Evolutionary conservation across 2,888 invertebrate species (phyloP).

Genomic region (Diaphora mendica): DNA sequence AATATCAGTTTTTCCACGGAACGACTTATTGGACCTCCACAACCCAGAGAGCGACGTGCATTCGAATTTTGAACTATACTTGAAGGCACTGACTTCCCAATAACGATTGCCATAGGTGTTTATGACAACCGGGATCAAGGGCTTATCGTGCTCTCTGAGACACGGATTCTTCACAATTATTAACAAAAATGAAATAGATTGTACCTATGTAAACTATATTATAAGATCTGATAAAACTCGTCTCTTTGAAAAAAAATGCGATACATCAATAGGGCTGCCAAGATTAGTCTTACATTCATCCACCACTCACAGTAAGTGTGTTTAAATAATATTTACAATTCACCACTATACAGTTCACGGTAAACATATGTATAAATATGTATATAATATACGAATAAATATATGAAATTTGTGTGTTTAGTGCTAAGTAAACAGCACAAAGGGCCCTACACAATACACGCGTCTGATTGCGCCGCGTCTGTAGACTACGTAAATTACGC

Average conservation of each 20-base stretch:
- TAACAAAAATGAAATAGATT: background rate
- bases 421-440: constrained; percentile 34
- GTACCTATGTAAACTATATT: background rate
- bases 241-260: background rate
- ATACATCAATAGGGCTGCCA: background rate
- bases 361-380: background rate
- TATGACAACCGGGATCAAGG: too few relatives aligned
- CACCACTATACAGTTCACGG: background rate
- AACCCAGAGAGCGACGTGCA: too few relatives aligned
- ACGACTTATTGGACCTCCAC: too few relatives aligned
- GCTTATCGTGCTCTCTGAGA: too few relatives aligned
- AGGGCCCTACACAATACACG: constrained; percentile 61
- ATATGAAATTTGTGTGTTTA: constrained; percentile 22
- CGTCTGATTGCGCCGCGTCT: constrained; percentile 79
- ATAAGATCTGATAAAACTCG: too few relatives aligned
- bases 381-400: background rate
- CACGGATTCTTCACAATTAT: background rate
- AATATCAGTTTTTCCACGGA: too few relatives aligned
- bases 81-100: too few relatives aligned
- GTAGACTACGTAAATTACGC: constrained; percentile 68
- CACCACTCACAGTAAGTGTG: background rate
- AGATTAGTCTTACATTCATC: background rate
- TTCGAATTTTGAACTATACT: too few relatives aligned
- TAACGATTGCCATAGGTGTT: too few relatives aligned
- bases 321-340: background rate